Percentiles rank a stretch among this genome's conserved stretches.
phyloP scores from a whole-genome alignment of 2,797 vertebrate species.

The Muraenolepis orangiensis region DNA sequence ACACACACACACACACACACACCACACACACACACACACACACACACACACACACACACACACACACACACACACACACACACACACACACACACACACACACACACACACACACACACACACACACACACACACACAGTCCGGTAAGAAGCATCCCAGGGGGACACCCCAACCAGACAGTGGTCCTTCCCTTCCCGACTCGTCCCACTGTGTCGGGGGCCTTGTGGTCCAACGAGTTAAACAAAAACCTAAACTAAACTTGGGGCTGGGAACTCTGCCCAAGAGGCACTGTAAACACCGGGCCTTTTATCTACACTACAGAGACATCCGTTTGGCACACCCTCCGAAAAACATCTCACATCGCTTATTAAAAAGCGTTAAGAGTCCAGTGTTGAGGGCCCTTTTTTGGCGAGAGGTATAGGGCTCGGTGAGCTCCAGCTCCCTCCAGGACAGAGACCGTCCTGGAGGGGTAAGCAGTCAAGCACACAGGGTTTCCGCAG shows the following conservation, averaged over 20 bases:
- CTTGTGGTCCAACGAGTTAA: not conserved
- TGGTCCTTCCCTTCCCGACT: not conserved
- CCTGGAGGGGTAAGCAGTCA: not conserved
- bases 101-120: constrained; percentile 10
- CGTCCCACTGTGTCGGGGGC: not conserved
- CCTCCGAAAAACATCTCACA: not conserved
- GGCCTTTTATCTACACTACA: not conserved
- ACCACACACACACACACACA: too few relatives aligned
- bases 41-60: not conserved
- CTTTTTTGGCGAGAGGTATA: not conserved
- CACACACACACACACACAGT: constrained; percentile 11
- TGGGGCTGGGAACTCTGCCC: not conserved
- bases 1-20: constrained; percentile 2
- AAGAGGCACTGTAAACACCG: not conserved
- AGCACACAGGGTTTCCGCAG: not conserved
- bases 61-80: constrained; percentile 3
- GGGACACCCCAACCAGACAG: not conserved
- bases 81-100: not conserved
- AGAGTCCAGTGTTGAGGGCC: not conserved
- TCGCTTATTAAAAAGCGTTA: too few relatives aligned
- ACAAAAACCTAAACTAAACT: not conserved
- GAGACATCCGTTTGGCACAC: not conserved
- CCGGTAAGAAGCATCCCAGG: not conserved
- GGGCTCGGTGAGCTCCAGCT: not conserved
- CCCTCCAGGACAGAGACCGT: not conserved